Evolutionary conservation across 1,140 invertebrate species (phyloP), one percentile per base, ranked within the genome.

Genomic region (Scaptomyza graminum): DNA sequence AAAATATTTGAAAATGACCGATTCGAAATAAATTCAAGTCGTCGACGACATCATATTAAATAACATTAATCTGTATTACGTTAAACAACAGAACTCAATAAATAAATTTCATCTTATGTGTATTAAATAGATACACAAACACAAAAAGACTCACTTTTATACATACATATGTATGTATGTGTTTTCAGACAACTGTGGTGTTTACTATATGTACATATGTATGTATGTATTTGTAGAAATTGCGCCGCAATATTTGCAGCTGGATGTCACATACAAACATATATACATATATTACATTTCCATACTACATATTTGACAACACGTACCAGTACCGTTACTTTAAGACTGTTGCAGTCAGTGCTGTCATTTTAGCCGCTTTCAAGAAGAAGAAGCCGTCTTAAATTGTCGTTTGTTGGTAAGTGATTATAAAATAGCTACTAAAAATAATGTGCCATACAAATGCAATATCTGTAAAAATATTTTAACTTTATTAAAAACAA

Each of bases 261-360:
- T 34, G 31, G 9, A 34, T 9, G 7, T 34, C 31, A 34, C 31
- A 34, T 7, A 34, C 1, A 9, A 64, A 74, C 13, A 2, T 37
- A 41, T 61, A 12, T 60, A 54, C 5, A 31, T 31, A 3, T 31
- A 5, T 31, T 31, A 31, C 28, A 31, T 31, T 31, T 31, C 28
- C 28, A 31, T 31, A 7, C 3, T n/a, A n/a, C n/a, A n/a, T 7
- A 7, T 31, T 31, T 31, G 3, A 31, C 1, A 31, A 4, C n/a
- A 31, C 28, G 7, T 31, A 31, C 28, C 28, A 31, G 1, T 7
- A 31, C 69, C 74, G 69, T 79, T 73, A 79, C n/a, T 41, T n/a
- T 0, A 56, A 59, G n/a, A 22, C 37, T 22, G n/a, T 31, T 0
- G 16, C 9, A 1, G 11, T 5, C 9, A 43, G 56, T 15, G 65